phyloP scores from a whole-genome alignment of 2,113 vertebrate genomes.

The Monopterus albus region DNA sequence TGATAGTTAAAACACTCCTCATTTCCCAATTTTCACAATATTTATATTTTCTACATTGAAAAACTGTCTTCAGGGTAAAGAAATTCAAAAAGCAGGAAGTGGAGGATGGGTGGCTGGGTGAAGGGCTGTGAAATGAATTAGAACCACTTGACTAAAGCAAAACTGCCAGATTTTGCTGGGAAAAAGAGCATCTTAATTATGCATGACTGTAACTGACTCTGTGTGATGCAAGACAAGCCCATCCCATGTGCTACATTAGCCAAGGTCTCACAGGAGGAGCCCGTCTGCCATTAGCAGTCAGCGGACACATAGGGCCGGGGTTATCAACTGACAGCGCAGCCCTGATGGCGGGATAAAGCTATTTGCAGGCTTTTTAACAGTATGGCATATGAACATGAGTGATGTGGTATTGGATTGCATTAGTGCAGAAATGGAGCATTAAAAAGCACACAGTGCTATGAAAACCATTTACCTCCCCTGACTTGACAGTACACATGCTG shows the following conservation, averaged over 20 bases:
- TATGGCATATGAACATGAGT: not conserved
- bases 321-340: not conserved
- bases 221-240: not conserved
- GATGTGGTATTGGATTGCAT: constrained; percentile 2
- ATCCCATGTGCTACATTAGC: not conserved
- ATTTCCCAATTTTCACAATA: not conserved
- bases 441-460: not conserved
- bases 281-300: not conserved
- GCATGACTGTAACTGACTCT: constrained; percentile 21
- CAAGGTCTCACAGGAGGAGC: constrained; percentile 18
- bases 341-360: not conserved
- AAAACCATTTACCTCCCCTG: not conserved
- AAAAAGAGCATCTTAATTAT: constrained; percentile 14
- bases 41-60: constrained; percentile 6
- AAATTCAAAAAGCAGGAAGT: not conserved
- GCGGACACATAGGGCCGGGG: not conserved
- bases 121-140: not conserved
- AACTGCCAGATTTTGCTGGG: constrained; percentile 2
- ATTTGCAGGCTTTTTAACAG: not conserved
- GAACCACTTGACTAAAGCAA: constrained; percentile 6
- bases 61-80: not conserved
- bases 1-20: not conserved
- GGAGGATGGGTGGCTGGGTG: not conserved
- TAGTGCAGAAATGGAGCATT: not conserved
- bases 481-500: not conserved